These are phyloP conservation scores for Epinotia nisella DNA, from an alignment of 2,888 invertebrate species.

Conservation along the genomic window DNA sequence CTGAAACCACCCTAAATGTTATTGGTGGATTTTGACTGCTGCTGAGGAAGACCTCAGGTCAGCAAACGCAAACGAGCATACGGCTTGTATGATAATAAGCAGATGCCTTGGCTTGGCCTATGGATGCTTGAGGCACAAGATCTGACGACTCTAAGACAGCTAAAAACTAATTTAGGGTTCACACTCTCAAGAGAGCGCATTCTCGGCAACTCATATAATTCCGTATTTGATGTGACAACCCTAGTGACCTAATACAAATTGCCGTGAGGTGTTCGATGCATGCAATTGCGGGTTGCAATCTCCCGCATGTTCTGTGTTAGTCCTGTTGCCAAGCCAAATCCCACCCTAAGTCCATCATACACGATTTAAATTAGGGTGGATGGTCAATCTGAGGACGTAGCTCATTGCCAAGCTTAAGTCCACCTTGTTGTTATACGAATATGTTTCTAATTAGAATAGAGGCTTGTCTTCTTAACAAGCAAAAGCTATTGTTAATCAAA, in stretches of 20 bases:
- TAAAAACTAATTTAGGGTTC: too few species aligned
- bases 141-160: too few species aligned
- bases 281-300: constrained; percentile 29
- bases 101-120: too few species aligned
- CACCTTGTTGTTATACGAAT: background rate
- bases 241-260: constrained; percentile 22
- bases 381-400: background rate
- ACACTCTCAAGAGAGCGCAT: too few species aligned
- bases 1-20: too few species aligned
- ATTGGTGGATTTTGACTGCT: too few species aligned
- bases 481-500: background rate
- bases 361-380: background rate
- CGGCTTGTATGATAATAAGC: too few species aligned
- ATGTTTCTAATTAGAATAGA: constrained; percentile 1
- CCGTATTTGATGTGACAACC: constrained; percentile 4
- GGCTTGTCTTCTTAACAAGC: background rate
- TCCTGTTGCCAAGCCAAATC: background rate
- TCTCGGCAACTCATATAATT: background rate
- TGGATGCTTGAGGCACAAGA: too few species aligned
- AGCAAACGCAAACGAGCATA: too few species aligned
- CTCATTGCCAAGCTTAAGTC: background rate
- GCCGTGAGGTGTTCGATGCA: constrained; percentile 40
- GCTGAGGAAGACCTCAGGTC: too few species aligned
- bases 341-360: background rate
- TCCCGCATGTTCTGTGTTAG: background rate